A percentile compares a stretch with the other conserved stretches of the same genome.
Conservation (phyloP, 2,888 invertebrate genomes). For the Platynereis dumerilii region DNA sequence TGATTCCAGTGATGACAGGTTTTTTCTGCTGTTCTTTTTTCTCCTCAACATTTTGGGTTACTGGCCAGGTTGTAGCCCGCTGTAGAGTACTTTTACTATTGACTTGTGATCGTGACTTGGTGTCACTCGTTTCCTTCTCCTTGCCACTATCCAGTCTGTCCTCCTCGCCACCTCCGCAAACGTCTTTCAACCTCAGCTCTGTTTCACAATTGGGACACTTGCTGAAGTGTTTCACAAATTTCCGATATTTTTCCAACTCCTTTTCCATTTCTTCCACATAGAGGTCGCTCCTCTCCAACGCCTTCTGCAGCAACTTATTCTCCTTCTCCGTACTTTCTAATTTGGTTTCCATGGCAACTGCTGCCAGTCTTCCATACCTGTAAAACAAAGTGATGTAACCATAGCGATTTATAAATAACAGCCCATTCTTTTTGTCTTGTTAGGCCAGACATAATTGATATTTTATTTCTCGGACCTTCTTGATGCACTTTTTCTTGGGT, state of each 20-base stretch:
- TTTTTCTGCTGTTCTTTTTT: background rate
- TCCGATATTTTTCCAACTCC: slow-evolving; percentile 36
- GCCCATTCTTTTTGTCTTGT: too few relatives aligned
- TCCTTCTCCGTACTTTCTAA: slow-evolving; percentile 55
- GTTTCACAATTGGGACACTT: slow-evolving; percentile 1
- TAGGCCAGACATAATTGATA: too few relatives aligned
- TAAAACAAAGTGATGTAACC: slow-evolving; percentile 27
- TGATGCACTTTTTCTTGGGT: too few relatives aligned
- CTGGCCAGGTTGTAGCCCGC: too few relatives aligned
- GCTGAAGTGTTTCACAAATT: background rate
- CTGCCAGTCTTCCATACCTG: slow-evolving; percentile 58
- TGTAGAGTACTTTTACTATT: background rate
- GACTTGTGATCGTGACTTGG: background rate
- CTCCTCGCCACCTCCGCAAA: background rate
- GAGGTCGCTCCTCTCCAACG: slow-evolving; percentile 55
- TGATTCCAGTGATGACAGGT: background rate
- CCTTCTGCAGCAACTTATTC: slow-evolving; percentile 51
- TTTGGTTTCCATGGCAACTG: slow-evolving; percentile 55
- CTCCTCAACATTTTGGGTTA: background rate
- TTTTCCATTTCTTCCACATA: slow-evolving; percentile 56
- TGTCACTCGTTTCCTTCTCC: slow-evolving; percentile 9
- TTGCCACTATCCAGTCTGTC: too few relatives aligned
- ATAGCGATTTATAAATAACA: too few relatives aligned
- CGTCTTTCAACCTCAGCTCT: background rate
- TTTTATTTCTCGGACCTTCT: too few relatives aligned